Evolutionary conservation across 2,888 invertebrate genomes (phyloP), one percentile per base, ranked within the genome.

Genomic region (Tyria jacobaeae): DNA sequence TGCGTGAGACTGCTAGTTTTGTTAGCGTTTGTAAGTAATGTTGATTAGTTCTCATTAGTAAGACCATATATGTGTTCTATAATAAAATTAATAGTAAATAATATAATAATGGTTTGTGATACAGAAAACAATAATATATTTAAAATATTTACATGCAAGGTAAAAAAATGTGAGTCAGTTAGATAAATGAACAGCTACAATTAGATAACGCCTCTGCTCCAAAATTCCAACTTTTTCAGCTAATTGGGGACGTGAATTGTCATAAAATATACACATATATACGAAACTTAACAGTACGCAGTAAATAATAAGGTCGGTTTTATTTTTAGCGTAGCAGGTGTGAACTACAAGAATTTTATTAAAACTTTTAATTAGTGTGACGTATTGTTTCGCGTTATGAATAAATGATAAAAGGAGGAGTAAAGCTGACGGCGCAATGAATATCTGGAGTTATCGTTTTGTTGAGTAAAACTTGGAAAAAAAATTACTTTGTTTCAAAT

Each of bases 321-420:
- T 65, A 9, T n/a, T 34, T 61, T 59, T 7, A 12, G 48, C 24
- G 34, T 15, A 44, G 21, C 50, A 31, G 17, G 48, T 35, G 31
- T 51, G 37, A 55, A 52, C 60, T 55, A 50, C 54, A 63, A 60
- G 61, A 41, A 4, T 69, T 77, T 78, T 73, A 73, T 75, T 76
- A 73, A 75, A 78, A 78, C 70, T 82, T 85, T 84, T 84, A 84
- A 84, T 84, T 80, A 78, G 71, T 73, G 68, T 68, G 73, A 74
- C 70, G 69, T 62, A 76, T 83, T 80, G 78, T 83, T 73, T 73
- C 58, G 21, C 44, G 50, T 66, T 53, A 62, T 77, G 75, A 78
- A 76, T 72, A 66, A 70, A 71, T 70, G 72, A 54, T 41, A 12
- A 27, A 74, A 66, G 56, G 52, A 44, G 39, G 44, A 62, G 34